Conservation (phyloP, 2,113 vertebrate species). For the Myodes glareolus region DNA sequence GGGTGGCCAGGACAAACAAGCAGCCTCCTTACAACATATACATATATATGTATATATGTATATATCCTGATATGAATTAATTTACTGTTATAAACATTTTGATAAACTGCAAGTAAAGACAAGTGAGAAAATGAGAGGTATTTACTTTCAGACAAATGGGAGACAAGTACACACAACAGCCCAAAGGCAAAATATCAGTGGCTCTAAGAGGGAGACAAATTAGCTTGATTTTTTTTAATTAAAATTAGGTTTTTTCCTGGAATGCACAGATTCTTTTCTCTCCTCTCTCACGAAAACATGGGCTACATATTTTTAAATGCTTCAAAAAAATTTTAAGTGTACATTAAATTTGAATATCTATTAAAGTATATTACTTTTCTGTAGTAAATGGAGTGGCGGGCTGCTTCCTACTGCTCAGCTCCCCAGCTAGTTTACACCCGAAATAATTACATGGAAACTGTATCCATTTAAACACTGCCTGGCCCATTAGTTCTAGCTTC, state of each 20-base stretch:
- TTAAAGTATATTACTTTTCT: slow-evolving; percentile 46
- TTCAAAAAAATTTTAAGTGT: slow-evolving; percentile 51
- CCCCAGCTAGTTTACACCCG: too few species aligned
- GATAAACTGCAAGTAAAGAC: slow-evolving; percentile 80
- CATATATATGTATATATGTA: neutral
- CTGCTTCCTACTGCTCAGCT: too few species aligned
- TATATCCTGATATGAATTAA: slow-evolving; percentile 76
- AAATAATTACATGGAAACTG: too few species aligned
- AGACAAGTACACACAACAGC: slow-evolving; percentile 81
- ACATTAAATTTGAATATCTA: slow-evolving; percentile 70
- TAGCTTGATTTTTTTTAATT: slow-evolving; percentile 83
- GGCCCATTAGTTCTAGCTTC: too few species aligned
- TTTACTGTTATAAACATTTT: slow-evolving; percentile 76
- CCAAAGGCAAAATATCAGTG: slow-evolving; percentile 78
- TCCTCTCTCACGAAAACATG: slow-evolving; percentile 56
- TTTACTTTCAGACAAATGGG: slow-evolving; percentile 85
- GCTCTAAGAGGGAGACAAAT: slow-evolving; percentile 84
- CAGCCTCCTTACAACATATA: too few species aligned
- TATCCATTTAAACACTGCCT: too few species aligned
- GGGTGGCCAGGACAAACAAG: too few species aligned
- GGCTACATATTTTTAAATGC: slow-evolving; percentile 68
- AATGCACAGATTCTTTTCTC: slow-evolving; percentile 60
- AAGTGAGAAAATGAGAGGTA: slow-evolving; percentile 86
- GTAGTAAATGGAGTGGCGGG: too few species aligned
- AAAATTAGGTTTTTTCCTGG: slow-evolving; percentile 77